These are phyloP conservation scores for Pollenia griseotomentosa DNA, from an alignment of 2,888 invertebrate genomes.

Conservation along the genomic window DNA sequence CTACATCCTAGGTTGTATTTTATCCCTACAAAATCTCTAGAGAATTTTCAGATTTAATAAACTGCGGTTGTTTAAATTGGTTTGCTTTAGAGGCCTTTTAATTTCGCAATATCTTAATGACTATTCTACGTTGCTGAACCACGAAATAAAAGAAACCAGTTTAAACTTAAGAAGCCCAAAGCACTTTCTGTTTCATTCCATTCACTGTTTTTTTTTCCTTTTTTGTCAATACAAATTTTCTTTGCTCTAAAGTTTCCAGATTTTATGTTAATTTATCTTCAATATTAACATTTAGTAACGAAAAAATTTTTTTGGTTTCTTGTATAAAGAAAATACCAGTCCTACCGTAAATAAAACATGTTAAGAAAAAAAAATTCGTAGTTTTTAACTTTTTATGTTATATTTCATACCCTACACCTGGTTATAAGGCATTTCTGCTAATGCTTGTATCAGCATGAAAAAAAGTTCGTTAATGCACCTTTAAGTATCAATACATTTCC, in stretches of 20 bases:
- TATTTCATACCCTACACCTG: not conserved
- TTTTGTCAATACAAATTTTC: not conserved
- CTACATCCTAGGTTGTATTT: too few relatives aligned
- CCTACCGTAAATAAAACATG: slow-evolving; percentile 30
- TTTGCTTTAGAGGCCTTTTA: too few relatives aligned
- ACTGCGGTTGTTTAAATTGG: too few relatives aligned
- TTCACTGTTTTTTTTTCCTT: slow-evolving; percentile 8
- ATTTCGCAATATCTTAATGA: not conserved
- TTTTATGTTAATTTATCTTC: slow-evolving; percentile 35
- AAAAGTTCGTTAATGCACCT: too few relatives aligned
- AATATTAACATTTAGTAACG: not conserved
- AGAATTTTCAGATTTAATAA: too few relatives aligned
- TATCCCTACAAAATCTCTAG: too few relatives aligned
- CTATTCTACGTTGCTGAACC: not conserved
- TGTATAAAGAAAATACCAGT: slow-evolving; percentile 18
- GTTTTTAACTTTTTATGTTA: not conserved
- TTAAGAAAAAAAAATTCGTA: not conserved
- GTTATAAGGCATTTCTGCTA: too few relatives aligned
- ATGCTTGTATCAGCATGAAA: too few relatives aligned
- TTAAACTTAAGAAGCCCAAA: not conserved
- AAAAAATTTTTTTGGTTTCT: not conserved
- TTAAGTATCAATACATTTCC: too few relatives aligned
- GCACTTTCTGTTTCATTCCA: slow-evolving; percentile 37
- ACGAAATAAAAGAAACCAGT: not conserved
- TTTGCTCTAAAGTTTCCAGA: not conserved